Percentiles rank a stretch among this genome's conserved stretches.
phyloP scores from a whole-genome alignment of 2,888 invertebrate species.

The Temnothorax ravouxi region DNA sequence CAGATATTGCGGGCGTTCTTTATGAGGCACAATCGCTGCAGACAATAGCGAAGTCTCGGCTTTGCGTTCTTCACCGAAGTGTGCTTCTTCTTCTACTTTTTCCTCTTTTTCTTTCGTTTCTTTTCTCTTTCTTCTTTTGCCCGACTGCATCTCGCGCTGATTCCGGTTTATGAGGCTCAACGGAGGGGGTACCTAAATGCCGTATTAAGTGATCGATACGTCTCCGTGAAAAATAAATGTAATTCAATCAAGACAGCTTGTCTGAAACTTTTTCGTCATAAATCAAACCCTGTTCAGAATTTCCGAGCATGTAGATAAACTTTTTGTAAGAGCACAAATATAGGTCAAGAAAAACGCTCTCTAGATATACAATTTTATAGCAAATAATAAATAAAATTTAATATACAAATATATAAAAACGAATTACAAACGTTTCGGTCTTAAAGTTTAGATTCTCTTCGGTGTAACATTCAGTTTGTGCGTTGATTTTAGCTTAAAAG shows the following conservation, averaged over 20 bases:
- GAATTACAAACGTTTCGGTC: too few species aligned
- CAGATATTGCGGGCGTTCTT: constrained; percentile 54
- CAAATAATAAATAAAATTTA: too few species aligned
- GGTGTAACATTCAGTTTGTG: too few species aligned
- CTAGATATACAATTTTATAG: too few species aligned
- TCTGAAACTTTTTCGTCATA: neutral
- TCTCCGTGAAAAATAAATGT: neutral
- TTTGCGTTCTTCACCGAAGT: constrained; percentile 44
- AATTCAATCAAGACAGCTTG: neutral
- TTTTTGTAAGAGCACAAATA: neutral
- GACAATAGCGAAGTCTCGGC: constrained; percentile 36
- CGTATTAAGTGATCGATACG: constrained; percentile 6
- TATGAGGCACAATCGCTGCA: constrained; percentile 47
- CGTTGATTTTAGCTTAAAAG: too few species aligned
- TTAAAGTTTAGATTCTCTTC: too few species aligned
- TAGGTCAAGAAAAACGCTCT: neutral
- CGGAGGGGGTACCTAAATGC: neutral
- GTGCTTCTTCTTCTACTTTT: neutral
- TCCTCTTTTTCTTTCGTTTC: constrained; percentile 32
- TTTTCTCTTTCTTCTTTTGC: neutral
- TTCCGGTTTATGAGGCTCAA: constrained; percentile 18
- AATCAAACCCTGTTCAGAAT: neutral
- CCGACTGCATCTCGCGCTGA: constrained; percentile 4
- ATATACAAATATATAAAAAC: too few species aligned
- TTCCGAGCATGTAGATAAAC: neutral